Evolutionary conservation across 2,888 invertebrate species (phyloP).

Genomic region (Chymomyza fuscimana): DNA sequence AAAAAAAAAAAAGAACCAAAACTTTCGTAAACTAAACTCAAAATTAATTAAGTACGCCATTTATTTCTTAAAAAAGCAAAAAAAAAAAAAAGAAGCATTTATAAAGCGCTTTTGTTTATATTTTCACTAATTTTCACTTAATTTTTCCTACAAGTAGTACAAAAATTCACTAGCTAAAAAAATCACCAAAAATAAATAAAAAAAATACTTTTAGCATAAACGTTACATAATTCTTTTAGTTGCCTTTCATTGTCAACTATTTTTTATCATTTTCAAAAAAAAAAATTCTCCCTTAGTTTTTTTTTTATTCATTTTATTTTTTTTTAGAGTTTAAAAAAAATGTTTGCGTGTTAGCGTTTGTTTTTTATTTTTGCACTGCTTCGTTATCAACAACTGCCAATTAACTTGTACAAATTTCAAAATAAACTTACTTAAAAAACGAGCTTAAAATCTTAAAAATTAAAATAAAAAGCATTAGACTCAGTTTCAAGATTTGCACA

Average conservation of each 20-base stretch:
- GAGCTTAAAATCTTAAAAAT: conserved; percentile 9
- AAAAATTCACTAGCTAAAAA: conserved; percentile 30
- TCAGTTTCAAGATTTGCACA: conserved; percentile 16
- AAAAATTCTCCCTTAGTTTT: background rate
- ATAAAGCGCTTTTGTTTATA: conserved; percentile 28
- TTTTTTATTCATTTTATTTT: conserved; percentile 21
- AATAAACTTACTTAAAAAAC: conserved; percentile 35
- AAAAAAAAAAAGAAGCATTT: conserved; percentile 13
- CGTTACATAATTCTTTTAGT: conserved; percentile 1
- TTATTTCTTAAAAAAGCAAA: background rate
- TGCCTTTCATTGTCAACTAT: background rate
- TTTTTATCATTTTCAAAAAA: background rate
- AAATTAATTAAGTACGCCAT: conserved; percentile 14
- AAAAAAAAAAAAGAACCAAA: conserved; percentile 10
- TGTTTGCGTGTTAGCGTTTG: conserved; percentile 32
- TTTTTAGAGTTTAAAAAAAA: conserved; percentile 34
- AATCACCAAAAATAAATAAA: conserved; percentile 11
- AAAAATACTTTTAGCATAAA: conserved; percentile 6
- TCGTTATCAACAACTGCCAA: conserved; percentile 21
- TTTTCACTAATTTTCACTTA: conserved; percentile 22
- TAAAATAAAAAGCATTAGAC: conserved; percentile 15
- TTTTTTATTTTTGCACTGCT: conserved; percentile 37
- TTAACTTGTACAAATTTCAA: conserved; percentile 28
- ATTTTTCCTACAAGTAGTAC: conserved; percentile 24
- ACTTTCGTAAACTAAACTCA: conserved; percentile 11